Conservation (phyloP, 2,113 vertebrate species). For the Myodes glareolus region DNA sequence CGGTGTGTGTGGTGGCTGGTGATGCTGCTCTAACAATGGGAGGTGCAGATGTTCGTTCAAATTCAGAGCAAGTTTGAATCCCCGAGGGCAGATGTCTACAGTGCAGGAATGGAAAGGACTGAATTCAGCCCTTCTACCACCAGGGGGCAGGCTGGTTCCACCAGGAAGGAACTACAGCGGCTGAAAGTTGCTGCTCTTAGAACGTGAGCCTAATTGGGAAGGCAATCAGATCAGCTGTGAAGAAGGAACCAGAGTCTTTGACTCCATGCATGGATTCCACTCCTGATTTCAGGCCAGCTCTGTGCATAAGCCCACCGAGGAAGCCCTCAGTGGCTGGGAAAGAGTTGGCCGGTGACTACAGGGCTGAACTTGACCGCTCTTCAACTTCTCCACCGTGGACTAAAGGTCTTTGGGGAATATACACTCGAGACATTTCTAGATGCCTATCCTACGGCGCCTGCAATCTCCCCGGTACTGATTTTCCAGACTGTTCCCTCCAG, state of each 20-base stretch:
- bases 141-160: constrained; percentile 17
- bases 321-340: background rate
- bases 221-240: background rate
- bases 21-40: background rate
- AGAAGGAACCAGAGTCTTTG: background rate
- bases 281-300: background rate
- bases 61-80: background rate
- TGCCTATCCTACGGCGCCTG: no score
- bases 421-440: background rate
- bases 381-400: background rate
- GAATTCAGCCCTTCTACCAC: background rate
- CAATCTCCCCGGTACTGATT: background rate
- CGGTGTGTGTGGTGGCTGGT: background rate
- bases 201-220: background rate
- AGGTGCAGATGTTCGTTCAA: background rate
- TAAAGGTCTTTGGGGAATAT: background rate
- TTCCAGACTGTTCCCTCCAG: background rate
- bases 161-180: background rate
- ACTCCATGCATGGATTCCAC: background rate
- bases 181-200: background rate
- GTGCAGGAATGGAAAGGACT: background rate
- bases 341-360: background rate
- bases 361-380: no score
- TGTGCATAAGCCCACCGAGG: background rate
- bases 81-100: background rate